These are phyloP conservation scores for Aplysina aerophoba DNA, from an alignment of 37 sponge, comb jelly and placozoan species.

Conservation along the genomic window DNA sequence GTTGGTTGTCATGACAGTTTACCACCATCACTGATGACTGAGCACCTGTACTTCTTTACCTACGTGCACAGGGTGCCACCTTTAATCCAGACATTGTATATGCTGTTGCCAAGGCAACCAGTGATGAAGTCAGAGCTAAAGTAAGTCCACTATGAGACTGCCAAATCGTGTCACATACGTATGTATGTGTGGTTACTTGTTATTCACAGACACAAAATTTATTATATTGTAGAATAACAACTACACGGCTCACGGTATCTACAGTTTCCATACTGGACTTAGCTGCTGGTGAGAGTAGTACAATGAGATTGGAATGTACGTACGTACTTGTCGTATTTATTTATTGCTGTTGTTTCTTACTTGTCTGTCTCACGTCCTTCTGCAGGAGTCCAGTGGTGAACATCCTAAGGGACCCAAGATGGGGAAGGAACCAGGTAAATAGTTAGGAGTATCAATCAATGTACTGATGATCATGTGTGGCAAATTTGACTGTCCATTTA, in stretches of 20 bases:
- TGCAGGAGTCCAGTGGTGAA: conserved; percentile 58
- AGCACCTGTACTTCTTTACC: background rate
- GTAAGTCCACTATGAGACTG: background rate
- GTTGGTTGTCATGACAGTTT: too few species aligned
- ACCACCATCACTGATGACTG: background rate
- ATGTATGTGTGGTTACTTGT: too few species aligned
- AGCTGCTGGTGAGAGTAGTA: conserved; percentile 30
- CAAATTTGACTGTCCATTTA: background rate
- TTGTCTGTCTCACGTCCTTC: too few species aligned
- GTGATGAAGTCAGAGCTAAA: conserved; percentile 69
- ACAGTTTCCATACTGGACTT: conserved; percentile 62
- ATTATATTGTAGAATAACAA: conserved; percentile 44
- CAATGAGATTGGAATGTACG: too few species aligned
- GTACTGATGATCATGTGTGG: background rate
- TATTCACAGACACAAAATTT: too few species aligned
- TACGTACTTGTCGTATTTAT: too few species aligned
- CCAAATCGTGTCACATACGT: too few species aligned
- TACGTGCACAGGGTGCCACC: conserved; percentile 51
- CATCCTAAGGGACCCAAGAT: conserved; percentile 66
- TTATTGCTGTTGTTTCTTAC: too few species aligned
- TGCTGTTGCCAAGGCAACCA: conserved; percentile 40
- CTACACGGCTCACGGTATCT: conserved; percentile 29
- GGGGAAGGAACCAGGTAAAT: conserved; percentile 66
- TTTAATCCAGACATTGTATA: conserved; percentile 57
- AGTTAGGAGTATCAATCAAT: too few species aligned